Conservation (phyloP, 2,797 vertebrate genomes). For the Microhierax caerulescens region DNA sequence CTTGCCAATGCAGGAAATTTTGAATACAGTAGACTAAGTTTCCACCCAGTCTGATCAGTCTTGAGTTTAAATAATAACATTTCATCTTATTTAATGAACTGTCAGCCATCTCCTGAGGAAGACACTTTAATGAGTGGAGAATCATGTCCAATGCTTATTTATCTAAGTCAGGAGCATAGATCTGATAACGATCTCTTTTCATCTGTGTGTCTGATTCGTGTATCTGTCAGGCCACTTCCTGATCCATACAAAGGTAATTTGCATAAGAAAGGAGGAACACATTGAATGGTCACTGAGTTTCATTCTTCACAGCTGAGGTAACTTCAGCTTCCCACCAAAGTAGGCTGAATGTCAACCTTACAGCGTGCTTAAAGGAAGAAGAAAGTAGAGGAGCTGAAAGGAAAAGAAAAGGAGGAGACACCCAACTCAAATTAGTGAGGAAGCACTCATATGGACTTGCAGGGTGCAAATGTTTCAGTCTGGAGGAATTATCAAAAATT, state of each 20-base stretch:
- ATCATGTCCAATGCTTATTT: conserved; percentile 57
- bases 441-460: not conserved
- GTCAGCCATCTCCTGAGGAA: conserved; percentile 61
- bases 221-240: conserved; percentile 40
- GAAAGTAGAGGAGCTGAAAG: not conserved
- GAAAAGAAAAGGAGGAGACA: not conserved
- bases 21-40: conserved; percentile 20
- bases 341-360: not conserved
- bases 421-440: not conserved
- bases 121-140: conserved; percentile 58
- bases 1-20: conserved; percentile 18
- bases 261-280: conserved; percentile 22
- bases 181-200: conserved; percentile 40
- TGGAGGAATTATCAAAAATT: not conserved
- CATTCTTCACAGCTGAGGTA: not conserved
- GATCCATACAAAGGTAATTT: conserved; percentile 29
- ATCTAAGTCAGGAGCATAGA: conserved; percentile 60
- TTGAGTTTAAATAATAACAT: conserved; percentile 60
- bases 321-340: not conserved
- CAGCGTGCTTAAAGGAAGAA: not conserved
- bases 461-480: not conserved
- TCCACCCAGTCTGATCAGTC: conserved; percentile 32
- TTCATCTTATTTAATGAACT: conserved; percentile 68
- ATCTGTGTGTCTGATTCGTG: not conserved
- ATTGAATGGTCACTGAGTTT: conserved; percentile 10